Percentiles rank a stretch among this genome's conserved stretches.
Conservation (phyloP, 2,888 invertebrate species). For the Odontocerum albicorne region DNA sequence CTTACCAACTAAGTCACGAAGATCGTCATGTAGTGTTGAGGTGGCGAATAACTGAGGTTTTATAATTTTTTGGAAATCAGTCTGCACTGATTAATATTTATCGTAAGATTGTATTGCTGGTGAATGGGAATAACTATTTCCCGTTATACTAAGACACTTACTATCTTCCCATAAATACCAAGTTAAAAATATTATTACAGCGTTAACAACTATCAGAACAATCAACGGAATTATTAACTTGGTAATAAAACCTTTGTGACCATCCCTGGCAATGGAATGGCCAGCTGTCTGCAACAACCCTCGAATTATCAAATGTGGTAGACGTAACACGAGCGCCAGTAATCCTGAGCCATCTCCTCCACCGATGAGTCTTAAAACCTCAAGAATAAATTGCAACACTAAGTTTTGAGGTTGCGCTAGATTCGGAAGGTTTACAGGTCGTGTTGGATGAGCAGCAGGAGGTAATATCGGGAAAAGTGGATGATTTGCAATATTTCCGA, state of each 20-base stretch:
- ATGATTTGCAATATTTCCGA: too few species aligned
- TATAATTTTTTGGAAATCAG: too few species aligned
- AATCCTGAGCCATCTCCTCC: constrained; percentile 40
- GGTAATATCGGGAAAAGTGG: too few species aligned
- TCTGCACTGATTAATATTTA: too few species aligned
- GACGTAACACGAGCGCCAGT: constrained; percentile 1
- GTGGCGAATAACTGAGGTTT: too few species aligned
- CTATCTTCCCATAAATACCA: constrained; percentile 60
- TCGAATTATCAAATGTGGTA: constrained; percentile 35
- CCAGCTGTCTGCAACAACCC: constrained; percentile 48
- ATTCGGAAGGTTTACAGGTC: neutral
- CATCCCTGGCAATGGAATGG: constrained; percentile 43
- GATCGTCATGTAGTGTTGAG: too few species aligned
- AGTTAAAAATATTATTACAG: constrained; percentile 49
- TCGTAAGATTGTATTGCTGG: too few species aligned
- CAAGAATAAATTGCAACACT: constrained; percentile 45
- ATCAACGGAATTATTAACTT: constrained; percentile 51
- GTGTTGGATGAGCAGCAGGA: too few species aligned
- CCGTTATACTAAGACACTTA: neutral
- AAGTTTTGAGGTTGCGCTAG: too few species aligned
- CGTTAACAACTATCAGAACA: constrained; percentile 48
- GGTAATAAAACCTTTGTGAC: constrained; percentile 49
- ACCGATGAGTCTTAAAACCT: constrained; percentile 45
- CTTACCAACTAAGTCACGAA: too few species aligned
- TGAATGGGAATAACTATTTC: neutral